phyloP scores from a whole-genome alignment of 2,888 invertebrate genomes.

The Noctua janthina region DNA sequence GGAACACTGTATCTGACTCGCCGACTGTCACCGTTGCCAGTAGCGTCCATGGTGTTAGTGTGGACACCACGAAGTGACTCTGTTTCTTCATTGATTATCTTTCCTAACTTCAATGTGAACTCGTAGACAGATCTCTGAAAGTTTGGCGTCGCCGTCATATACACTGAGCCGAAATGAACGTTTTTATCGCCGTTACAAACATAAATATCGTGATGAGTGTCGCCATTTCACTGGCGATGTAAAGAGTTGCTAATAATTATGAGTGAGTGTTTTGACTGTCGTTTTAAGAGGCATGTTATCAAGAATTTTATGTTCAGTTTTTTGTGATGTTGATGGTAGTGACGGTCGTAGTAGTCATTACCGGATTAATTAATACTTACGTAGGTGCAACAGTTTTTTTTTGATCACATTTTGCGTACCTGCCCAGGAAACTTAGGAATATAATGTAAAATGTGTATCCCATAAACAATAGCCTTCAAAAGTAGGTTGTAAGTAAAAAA shows the following conservation, averaged over 20 bases:
- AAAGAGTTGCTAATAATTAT: conserved; percentile 61
- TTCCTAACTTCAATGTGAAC: conserved; percentile 72
- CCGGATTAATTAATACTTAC: too few relatives aligned
- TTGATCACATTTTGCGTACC: too few relatives aligned
- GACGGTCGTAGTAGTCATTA: too few relatives aligned
- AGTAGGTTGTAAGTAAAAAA: too few relatives aligned
- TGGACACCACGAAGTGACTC: conserved; percentile 81
- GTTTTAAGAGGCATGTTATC: conserved; percentile 58
- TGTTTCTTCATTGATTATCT: conserved; percentile 75
- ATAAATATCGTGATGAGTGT: conserved; percentile 60
- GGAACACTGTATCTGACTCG: conserved; percentile 74
- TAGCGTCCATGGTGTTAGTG: conserved; percentile 82
- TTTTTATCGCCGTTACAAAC: conserved; percentile 60
- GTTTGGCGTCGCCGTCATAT: conserved; percentile 59
- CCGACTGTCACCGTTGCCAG: conserved; percentile 78
- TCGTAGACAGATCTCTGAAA: conserved; percentile 76
- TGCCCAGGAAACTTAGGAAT: too few relatives aligned
- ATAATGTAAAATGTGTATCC: too few relatives aligned
- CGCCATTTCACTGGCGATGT: conserved; percentile 63
- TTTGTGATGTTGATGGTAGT: background rate
- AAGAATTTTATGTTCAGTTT: conserved; percentile 27
- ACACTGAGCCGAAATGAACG: conserved; percentile 72
- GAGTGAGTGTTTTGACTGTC: conserved; percentile 56
- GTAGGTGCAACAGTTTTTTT: too few relatives aligned
- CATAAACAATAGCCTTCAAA: too few relatives aligned